These are phyloP conservation scores for Gadus macrocephalus DNA, from an alignment of 2,113 vertebrate species.

Conservation along the genomic window DNA sequence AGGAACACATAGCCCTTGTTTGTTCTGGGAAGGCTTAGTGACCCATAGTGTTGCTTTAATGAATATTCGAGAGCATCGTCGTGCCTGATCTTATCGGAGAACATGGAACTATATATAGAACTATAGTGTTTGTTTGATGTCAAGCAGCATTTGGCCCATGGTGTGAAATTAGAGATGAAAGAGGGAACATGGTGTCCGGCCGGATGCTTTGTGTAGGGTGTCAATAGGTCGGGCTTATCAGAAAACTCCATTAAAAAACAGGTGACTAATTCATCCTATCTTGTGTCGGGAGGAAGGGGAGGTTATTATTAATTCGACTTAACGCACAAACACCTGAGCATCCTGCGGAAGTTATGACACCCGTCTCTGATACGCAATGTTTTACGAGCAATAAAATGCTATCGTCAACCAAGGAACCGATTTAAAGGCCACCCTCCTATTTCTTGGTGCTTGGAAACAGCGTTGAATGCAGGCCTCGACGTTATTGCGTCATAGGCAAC, in stretches of 20 bases:
- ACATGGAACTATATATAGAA: background rate
- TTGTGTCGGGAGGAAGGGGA: background rate
- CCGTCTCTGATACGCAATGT: background rate
- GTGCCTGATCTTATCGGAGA: background rate
- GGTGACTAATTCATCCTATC: background rate
- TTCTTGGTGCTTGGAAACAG: background rate
- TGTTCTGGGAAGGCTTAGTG: conserved; percentile 28
- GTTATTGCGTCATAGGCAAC: background rate
- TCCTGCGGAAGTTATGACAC: background rate
- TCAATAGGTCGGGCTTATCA: background rate
- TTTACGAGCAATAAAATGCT: background rate
- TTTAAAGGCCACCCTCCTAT: background rate
- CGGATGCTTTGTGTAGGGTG: background rate
- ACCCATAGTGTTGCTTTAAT: conserved; percentile 24
- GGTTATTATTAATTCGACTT: background rate
- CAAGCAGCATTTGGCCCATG: background rate
- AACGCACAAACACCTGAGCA: background rate
- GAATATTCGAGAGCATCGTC: conserved; percentile 14
- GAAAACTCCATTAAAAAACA: background rate
- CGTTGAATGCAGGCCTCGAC: background rate
- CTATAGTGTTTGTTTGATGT: background rate
- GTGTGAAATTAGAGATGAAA: background rate
- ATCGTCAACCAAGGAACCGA: background rate
- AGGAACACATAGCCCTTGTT: conserved; percentile 20
- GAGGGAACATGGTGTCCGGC: background rate